A percentile compares a stretch with the other conserved stretches of the same genome.
Conservation (phyloP, 1,140 invertebrate species). For the Trachelipus rathkii region DNA sequence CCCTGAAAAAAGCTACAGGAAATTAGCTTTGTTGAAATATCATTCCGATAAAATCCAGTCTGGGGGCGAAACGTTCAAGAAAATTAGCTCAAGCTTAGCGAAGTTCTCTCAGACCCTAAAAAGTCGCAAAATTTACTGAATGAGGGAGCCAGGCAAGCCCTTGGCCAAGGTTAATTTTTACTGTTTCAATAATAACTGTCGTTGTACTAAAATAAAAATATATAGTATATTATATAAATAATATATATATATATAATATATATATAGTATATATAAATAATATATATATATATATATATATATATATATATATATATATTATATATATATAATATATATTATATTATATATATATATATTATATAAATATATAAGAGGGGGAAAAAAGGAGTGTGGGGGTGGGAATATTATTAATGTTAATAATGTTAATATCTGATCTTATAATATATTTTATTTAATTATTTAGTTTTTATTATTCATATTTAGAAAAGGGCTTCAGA, state of each 20-base stretch:
- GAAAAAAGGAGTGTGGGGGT: no score
- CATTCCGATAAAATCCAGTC: slow-evolving; percentile 99
- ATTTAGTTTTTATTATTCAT: background rate
- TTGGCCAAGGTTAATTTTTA: slow-evolving; percentile 52
- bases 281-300: no score
- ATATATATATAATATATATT: no score
- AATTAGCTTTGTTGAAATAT: slow-evolving; percentile 92
- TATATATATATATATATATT: no score
- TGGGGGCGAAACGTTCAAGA: slow-evolving; percentile 90
- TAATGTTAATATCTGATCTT: no score
- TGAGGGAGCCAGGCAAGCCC: slow-evolving; percentile 60
- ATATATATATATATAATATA: no score
- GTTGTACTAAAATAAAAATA: background rate
- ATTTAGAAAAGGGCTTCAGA: slow-evolving; percentile 19
- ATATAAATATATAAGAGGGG: no score
- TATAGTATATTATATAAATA: no score
- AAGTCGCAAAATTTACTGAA: slow-evolving; percentile 61
- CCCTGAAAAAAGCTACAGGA: slow-evolving; percentile 92
- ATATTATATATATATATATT: no score
- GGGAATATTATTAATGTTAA: no score
- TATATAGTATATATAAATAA: no score
- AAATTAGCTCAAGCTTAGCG: slow-evolving; percentile 83
- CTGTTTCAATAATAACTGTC: background rate
- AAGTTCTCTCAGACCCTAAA: slow-evolving; percentile 67
- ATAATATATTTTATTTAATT: background rate